Evolutionary conservation across 2,888 invertebrate genomes (phyloP).

Genomic region (Sinohyriopsis cumingii): DNA sequence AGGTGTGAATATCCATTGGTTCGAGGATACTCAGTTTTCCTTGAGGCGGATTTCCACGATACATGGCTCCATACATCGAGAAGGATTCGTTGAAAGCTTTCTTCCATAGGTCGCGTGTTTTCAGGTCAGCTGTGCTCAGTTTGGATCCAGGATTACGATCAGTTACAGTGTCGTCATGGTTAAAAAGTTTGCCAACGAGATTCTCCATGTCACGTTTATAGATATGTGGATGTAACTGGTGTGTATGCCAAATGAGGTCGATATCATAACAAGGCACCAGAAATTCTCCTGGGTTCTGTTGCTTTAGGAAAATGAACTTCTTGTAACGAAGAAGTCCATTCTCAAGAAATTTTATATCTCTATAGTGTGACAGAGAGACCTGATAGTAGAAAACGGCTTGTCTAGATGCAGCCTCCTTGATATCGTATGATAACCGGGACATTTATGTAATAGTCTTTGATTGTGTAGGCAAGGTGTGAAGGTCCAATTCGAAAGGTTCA

Average conservation of each 20-base stretch:
- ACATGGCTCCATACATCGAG: slow-evolving; percentile 73
- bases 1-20: slow-evolving; percentile 47
- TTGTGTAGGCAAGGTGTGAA: slow-evolving; percentile 13
- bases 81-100: slow-evolving; percentile 69
- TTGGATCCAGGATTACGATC: slow-evolving; percentile 72
- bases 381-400: slow-evolving; percentile 73
- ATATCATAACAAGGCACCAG: slow-evolving; percentile 74
- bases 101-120: slow-evolving; percentile 72
- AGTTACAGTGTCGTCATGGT: slow-evolving; percentile 73
- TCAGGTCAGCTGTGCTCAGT: slow-evolving; percentile 69
- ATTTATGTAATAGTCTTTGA: slow-evolving; percentile 11
- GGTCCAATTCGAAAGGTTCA: slow-evolving; percentile 51
- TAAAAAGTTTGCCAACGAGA: slow-evolving; percentile 67
- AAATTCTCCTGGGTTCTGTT: slow-evolving; percentile 70
- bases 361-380: slow-evolving; percentile 73
- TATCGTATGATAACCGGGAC: slow-evolving; percentile 66
- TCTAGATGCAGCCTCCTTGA: slow-evolving; percentile 70
- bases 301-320: slow-evolving; percentile 71
- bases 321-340: slow-evolving; percentile 69
- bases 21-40: slow-evolving; percentile 68
- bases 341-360: slow-evolving; percentile 70
- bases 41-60: slow-evolving; percentile 71
- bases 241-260: slow-evolving; percentile 74
- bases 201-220: slow-evolving; percentile 62
- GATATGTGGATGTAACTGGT: slow-evolving; percentile 70